Base-by-base conservation (phyloP, 2,888 invertebrate species). In the Scaptomyza polygonia region DNA sequence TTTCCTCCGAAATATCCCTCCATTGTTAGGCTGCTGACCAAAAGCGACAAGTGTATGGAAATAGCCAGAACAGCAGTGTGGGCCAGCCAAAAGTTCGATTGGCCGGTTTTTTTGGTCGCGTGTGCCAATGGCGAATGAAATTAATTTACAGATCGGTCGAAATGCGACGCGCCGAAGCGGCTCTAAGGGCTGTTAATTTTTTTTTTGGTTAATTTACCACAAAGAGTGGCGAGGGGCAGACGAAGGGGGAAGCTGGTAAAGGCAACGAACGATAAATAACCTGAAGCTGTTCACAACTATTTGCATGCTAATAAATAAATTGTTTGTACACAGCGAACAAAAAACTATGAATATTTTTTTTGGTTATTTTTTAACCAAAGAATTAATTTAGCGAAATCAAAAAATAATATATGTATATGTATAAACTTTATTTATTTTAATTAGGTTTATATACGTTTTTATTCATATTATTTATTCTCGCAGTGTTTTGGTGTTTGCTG, bases 21-120 rank as follows among this genome's bases (percentile, higher is more conserved):
- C 25, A 25, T 32, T 21, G 32, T 27, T 36, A 14, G 52, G 40
- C 30, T 30, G 49, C 9, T 40, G 51, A 11, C 59, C 58, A 70
- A 73, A 73, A 29, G 27, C 32, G 77, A 77, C 81, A 70, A 84
- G 79, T 80, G 81, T 77, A 77, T 80, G 74, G 54, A 81, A 77
- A 84, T 67, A 59, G 55, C 56, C 70, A 69, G 57, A 67, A 67
- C 70, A 69, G 57, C 64, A 67, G 51, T 59, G 36, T n/a, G 5
- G 9, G 57, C 55, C 47, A 48, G 36, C 34, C 14, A 14, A 12
- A 42, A 42, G 45, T 36, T 36, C n/a, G 57, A 75, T 70, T 71
- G 45, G 39, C n/a, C n/a, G n/a, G n/a, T n/a, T n/a, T n/a, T 66
- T 65, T 74, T 39, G 71, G 74, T 76, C 74, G 72, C 74, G 77